Evolutionary conservation across 2,113 vertebrate genomes (phyloP).

Genomic region (Actenoides lindsayi): DNA sequence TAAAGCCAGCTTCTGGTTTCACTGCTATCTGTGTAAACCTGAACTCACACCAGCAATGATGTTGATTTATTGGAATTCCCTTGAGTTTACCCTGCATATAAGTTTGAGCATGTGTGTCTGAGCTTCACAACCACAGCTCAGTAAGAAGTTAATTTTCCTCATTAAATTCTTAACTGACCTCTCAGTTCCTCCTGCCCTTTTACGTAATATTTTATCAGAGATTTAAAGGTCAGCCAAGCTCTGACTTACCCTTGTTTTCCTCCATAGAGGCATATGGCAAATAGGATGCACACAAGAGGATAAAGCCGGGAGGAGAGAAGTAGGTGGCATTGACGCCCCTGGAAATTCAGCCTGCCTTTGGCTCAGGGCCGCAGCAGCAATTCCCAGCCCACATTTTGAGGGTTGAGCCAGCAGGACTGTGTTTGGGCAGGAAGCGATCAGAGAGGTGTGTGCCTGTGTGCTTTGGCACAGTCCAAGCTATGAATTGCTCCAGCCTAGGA

Average conservation of each 20-base stretch:
- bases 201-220: conserved; percentile 48
- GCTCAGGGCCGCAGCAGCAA: not conserved
- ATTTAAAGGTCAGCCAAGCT: conserved; percentile 66
- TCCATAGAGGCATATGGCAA: not conserved
- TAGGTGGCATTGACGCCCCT: not conserved
- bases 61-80: not conserved
- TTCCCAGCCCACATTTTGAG: conserved; percentile 14
- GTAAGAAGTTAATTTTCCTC: conserved; percentile 24
- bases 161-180: not conserved
- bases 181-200: conserved; percentile 32
- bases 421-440: conserved; percentile 70
- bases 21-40: not conserved
- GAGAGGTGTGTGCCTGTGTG: conserved; percentile 71
- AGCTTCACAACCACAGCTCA: not conserved
- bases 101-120: not conserved
- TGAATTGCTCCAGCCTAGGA: conserved; percentile 55
- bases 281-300: not conserved
- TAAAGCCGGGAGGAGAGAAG: conserved; percentile 6
- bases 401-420: conserved; percentile 31
- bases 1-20: conserved; percentile 4
- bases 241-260: conserved; percentile 36
- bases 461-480: conserved; percentile 59
- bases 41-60: not conserved
- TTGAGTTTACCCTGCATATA: not conserved
- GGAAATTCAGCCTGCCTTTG: conserved; percentile 40